These are phyloP conservation scores for Eptatretus burgeri DNA, from an alignment of 2,113 vertebrate genomes.

Conservation along the genomic window DNA sequence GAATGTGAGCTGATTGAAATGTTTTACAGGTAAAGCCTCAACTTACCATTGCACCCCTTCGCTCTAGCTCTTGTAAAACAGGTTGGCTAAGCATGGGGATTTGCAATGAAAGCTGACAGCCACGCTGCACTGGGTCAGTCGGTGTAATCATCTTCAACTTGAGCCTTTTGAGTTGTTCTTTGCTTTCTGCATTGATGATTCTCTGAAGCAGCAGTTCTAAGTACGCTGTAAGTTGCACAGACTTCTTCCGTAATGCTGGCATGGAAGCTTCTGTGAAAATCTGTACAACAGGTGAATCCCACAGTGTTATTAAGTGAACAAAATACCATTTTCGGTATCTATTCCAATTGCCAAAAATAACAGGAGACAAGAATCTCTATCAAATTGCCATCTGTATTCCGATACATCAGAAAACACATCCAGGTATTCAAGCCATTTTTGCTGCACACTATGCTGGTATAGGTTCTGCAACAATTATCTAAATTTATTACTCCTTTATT, in stretches of 20 bases:
- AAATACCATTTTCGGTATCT: too few relatives aligned
- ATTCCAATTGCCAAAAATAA: too few relatives aligned
- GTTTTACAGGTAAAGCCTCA: not conserved
- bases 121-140: slow-evolving; percentile 25
- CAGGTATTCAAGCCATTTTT: too few relatives aligned
- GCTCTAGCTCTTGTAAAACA: slow-evolving; percentile 43
- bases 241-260: slow-evolving; percentile 45
- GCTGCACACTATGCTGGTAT: too few relatives aligned
- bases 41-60: slow-evolving; percentile 53
- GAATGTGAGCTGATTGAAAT: too few relatives aligned
- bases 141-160: slow-evolving; percentile 44
- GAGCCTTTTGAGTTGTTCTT: slow-evolving; percentile 16
- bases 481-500: too few relatives aligned
- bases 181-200: slow-evolving; percentile 20
- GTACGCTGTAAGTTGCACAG: slow-evolving; percentile 52
- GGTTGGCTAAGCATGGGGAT: slow-evolving; percentile 33
- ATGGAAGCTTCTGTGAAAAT: slow-evolving; percentile 43
- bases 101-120: slow-evolving; percentile 50
- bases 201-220: slow-evolving; percentile 47
- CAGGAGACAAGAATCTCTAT: too few relatives aligned
- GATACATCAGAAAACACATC: too few relatives aligned
- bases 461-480: too few relatives aligned
- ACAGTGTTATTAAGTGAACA: too few relatives aligned
- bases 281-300: slow-evolving; percentile 15
- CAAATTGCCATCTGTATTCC: too few relatives aligned